Conservation (phyloP, 2,888 invertebrate species). For the Drosophila subquinaria region DNA sequence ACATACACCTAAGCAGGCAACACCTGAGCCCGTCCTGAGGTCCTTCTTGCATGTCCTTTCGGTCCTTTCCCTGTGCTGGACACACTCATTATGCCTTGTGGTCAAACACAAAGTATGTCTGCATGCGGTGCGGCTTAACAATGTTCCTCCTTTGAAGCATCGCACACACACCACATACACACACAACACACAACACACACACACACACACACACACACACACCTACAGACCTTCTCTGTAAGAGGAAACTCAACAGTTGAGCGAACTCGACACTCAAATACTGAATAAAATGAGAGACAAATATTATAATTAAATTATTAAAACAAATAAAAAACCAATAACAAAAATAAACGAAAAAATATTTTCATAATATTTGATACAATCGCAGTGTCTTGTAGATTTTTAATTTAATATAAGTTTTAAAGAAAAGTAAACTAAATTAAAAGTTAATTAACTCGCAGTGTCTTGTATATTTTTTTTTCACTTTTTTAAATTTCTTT, state of each 20-base stretch:
- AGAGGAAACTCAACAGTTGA: neutral
- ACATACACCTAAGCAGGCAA: conserved; percentile 1
- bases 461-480: no score
- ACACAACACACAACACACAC: conserved; percentile 8
- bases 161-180: conserved; percentile 18
- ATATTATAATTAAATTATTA: no score
- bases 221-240: neutral
- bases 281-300: no score
- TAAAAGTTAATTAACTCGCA: no score
- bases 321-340: no score
- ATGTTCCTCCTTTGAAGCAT: conserved; percentile 69
- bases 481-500: no score
- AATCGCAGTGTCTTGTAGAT: no score
- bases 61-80: conserved; percentile 33
- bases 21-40: conserved; percentile 26
- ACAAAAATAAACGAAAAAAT: no score
- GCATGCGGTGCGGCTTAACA: conserved; percentile 63
- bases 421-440: no score
- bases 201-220: conserved; percentile 5
- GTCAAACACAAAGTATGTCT: conserved; percentile 74
- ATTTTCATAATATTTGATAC: no score
- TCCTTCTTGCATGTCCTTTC: conserved; percentile 34
- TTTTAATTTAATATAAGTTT: no score
- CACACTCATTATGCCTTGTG: conserved; percentile 74
- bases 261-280: neutral